Base-by-base conservation (phyloP, 2,797 vertebrate genomes). In the Orestias chungarensis region DNA sequence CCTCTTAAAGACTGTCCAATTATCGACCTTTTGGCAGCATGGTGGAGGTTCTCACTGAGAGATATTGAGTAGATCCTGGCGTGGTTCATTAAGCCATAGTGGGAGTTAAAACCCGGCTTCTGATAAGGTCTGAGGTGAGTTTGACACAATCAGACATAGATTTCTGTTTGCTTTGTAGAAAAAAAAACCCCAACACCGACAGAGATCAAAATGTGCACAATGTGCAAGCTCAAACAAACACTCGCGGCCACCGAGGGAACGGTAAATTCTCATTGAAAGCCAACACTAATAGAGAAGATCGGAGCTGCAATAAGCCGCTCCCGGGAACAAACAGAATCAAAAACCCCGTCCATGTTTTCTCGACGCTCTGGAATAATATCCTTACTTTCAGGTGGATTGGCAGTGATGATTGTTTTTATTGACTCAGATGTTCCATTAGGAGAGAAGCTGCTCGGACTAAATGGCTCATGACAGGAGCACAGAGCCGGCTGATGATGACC, bases 341-440 rank as follows among this genome's bases (percentile, higher is more conserved):
- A 87, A 76, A 84, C 76, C 79, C 74, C 74, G 40, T 75, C 77
- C 74, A 71, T 90, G 86, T 92, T 92, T 91, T 90, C 78, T 92
- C 87, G 87, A 90, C 88, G 86, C 87, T 86, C 80, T 86, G 85
- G 92, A 93, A 95, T 91, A 82, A 93, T 93, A 92, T 90, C 91
- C 89, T 80, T 79, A 89, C 92, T 91, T 91, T 95, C 90, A 86
- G 87, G 75, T 72, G 76, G 82, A 92, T 87, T 93, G 92, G 89
- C 90, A 78, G 80, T 84, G 89, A 93, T 93, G 91, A 92, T 93
- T 93, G 91, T 93, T 93, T 94, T 93, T 93, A 94, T 94, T 93
- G 92, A 94, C 91, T 94, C 87, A 82, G 89, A 93, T 94, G 91
- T 93, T 94, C 93, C 92, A 94, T 95, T 94, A 92, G 90, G 80